Evolutionary conservation across 2,797 vertebrate genomes (phyloP), one percentile per base, ranked within the genome.

Genomic region (Pangasius larnaudii): DNA sequence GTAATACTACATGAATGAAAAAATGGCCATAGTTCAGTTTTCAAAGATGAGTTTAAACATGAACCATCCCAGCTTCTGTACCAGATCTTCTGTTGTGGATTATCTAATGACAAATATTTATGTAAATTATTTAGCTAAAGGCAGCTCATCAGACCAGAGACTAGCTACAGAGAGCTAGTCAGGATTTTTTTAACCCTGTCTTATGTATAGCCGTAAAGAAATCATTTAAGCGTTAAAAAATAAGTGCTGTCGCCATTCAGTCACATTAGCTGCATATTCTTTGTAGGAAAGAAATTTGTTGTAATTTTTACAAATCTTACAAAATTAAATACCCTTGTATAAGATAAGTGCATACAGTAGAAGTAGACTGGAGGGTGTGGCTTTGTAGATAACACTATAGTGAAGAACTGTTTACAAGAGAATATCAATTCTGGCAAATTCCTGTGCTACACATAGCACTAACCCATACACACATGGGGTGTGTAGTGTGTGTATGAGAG

Each of bases 391-490:
- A 59, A 80, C 19, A 56, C 24, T 78, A 18, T 33, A 18, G 14
- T n/a, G 3, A 56, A 19, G 22, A 24, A 58, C 36, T 63, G 36
- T 92, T 89, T 88, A 92, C 91, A 82, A 90, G 75, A 75, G 75
- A 69, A 42, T 75, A 59, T 58, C 84, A 69, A 71, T 83, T 85
- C 59, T 88, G 88, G 90, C 89, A 71, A 86, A 88, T 69, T 75
- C 46, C 30, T 49, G 85, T 87, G 72, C 85, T 75, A 83, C 74
- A 46, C 78, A 71, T 49, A 71, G n/a, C 49, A 3, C 22, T 86
- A 78, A 74, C 30, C 22, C 85, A 67, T 84, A 53, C 77, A 27
- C 13, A 46, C 2, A 67, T 71, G 82, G 53, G 85, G 19, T 72
- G 80, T 74, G 75, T 78, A 88, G 46, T 71, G 46, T 33, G 77